Percentiles rank a stretch among this genome's conserved stretches.
phyloP scores from a whole-genome alignment of 2,797 vertebrate genomes.

The Oreochromis mossambicus region DNA sequence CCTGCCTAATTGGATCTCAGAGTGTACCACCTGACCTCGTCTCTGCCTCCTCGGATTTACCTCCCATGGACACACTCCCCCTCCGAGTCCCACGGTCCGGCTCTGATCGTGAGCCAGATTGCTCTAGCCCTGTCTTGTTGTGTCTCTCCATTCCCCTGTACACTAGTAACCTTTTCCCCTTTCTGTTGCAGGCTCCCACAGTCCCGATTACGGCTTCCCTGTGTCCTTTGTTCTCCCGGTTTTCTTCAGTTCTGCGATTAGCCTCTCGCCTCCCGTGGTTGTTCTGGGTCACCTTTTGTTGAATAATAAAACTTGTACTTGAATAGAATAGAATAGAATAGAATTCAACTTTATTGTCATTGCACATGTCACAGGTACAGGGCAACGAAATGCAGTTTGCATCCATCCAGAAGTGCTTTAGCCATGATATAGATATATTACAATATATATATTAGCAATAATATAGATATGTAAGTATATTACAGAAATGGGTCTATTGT shows the following conservation, averaged over 20 bases:
- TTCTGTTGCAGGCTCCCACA: not conserved
- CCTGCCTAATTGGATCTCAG: not conserved
- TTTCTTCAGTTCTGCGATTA: not conserved
- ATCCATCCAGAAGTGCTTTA: no score
- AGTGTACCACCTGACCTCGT: not conserved
- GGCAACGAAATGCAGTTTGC: no score
- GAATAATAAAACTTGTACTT: not conserved
- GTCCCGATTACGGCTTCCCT: not conserved
- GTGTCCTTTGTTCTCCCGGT: not conserved
- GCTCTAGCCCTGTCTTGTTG: not conserved
- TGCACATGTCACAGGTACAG: no score
- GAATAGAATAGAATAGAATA: no score
- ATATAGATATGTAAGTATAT: no score
- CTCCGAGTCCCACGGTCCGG: not conserved
- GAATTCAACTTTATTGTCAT: no score
- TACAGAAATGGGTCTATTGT: no score
- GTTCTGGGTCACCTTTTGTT: rapidly evolving
- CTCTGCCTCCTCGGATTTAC: not conserved
- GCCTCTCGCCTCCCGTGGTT: rapidly evolving
- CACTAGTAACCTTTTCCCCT: not conserved
- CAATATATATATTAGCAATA: no score
- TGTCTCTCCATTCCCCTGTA: not conserved
- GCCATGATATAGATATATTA: no score
- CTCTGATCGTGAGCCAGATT: not conserved
- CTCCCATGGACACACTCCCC: not conserved